phyloP scores from a whole-genome alignment of 2,113 vertebrate genomes.

The Tragelaphus scriptus region DNA sequence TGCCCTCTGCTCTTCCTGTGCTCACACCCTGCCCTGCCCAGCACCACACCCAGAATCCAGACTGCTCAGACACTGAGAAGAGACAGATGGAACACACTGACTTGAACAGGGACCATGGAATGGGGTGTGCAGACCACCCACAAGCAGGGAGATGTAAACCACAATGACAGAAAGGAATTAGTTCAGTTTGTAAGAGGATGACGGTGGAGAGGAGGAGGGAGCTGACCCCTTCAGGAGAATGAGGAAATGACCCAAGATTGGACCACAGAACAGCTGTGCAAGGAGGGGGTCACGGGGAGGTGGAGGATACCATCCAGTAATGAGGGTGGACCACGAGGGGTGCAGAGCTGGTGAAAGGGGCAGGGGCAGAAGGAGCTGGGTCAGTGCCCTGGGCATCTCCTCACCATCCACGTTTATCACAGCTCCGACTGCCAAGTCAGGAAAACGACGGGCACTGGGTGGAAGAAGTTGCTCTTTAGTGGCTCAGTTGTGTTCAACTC shows the following conservation, averaged over 20 bases:
- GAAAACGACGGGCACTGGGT: neutral
- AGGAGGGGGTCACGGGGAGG: neutral
- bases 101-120: neutral
- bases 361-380: no score
- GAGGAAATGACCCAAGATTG: neutral
- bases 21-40: neutral
- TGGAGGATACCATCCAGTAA: neutral
- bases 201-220: neutral
- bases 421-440: neutral
- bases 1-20: neutral
- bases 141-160: neutral
- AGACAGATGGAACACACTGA: neutral
- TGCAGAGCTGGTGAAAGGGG: neutral
- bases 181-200: neutral
- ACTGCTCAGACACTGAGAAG: neutral
- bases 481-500: no score
- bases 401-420: neutral
- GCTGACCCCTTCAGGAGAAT: neutral
- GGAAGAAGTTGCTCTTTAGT: neutral
- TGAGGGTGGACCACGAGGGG: neutral
- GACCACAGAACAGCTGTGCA: neutral
- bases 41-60: neutral
- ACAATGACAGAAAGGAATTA: neutral
- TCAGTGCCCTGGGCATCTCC: neutral
- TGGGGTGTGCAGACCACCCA: neutral